phyloP scores from a whole-genome alignment of 2,888 invertebrate genomes.

The Galerucella calmariensis region DNA sequence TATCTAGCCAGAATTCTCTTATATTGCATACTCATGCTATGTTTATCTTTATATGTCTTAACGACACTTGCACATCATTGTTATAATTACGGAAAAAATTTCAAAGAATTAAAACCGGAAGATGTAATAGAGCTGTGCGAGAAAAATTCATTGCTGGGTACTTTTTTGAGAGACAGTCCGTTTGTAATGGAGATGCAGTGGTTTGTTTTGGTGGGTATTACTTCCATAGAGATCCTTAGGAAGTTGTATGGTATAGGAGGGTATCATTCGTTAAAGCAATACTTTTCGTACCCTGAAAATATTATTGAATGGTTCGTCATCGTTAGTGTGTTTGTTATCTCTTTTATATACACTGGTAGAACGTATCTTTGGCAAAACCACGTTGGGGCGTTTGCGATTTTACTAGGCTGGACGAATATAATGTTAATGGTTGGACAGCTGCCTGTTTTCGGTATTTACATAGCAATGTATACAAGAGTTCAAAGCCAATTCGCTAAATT shows the following conservation, averaged over 20 bases:
- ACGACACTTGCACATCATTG: constrained; percentile 87
- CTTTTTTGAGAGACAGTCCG: constrained; percentile 79
- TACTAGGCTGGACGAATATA: constrained; percentile 87
- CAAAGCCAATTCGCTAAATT: constrained; percentile 88
- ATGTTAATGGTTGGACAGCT: constrained; percentile 92
- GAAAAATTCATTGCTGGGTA: constrained; percentile 81
- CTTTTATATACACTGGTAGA: constrained; percentile 81
- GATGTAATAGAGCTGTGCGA: constrained; percentile 81
- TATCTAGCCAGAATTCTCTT: constrained; percentile 83
- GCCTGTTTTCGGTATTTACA: constrained; percentile 88
- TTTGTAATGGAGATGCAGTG: constrained; percentile 84
- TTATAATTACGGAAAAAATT: constrained; percentile 82
- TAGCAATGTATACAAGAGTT: constrained; percentile 90
- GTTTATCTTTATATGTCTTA: constrained; percentile 82
- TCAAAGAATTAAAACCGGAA: constrained; percentile 71
- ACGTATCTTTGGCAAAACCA: constrained; percentile 88
- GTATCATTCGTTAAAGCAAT: constrained; percentile 81
- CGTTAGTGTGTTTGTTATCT: constrained; percentile 83
- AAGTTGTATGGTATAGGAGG: constrained; percentile 86
- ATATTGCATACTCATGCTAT: constrained; percentile 82
- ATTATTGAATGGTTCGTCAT: constrained; percentile 90
- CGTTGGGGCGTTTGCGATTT: constrained; percentile 85
- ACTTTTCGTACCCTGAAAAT: constrained; percentile 85
- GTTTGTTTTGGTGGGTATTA: constrained; percentile 83
- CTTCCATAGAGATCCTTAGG: constrained; percentile 81